Evolutionary conservation across 2,113 vertebrate genomes (phyloP), one percentile per base, ranked within the genome.

Genomic region (Solea solea): DNA sequence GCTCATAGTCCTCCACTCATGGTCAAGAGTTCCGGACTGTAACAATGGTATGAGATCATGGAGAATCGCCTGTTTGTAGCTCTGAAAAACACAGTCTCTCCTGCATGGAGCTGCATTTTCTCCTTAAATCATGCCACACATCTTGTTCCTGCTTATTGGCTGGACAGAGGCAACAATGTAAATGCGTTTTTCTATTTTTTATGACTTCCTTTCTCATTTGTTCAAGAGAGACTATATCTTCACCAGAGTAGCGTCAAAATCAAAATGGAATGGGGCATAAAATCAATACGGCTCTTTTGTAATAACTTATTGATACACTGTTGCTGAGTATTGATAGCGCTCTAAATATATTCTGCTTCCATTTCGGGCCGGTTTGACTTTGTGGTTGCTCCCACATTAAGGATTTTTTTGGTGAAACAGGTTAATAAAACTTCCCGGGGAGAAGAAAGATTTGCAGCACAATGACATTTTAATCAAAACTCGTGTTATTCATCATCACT

Each of bases 1-100:
- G 56, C 62, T 55, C 53, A 60, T 25, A 59, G 46, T 60, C 40
- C 50, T 81, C n/a, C 45, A 67, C 42, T 72, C 25, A 74, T 39
- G 39, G 58, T 74, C 21, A 67, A 73, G 60, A 58, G 60, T 49
- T 41, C 12, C 34, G 39, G 5, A 56, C 42, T 64, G 28, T 11
- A 69, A 54, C 40, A 15, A 14, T 25, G 14, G 14, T 7, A 21
- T 54, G 15, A 70, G 14, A 72, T 64, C 63, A 72, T 60, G 1
- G 3, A 57, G 48, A 48, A 44, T 10, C n/a, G 27, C 42, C 61
- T 59, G 8, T 44, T 66, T 60, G 46, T 45, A 46, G 66, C 14
- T 72, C 58, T 45, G 58, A 67, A 51, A 66, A 51, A 57, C 10
- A 6, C 5, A 42, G 21, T 13, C 7, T 44, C 25, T 68, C 25